Evolutionary conservation across 2,888 invertebrate species (phyloP).

Genomic region (Prionchulus punctatus): DNA sequence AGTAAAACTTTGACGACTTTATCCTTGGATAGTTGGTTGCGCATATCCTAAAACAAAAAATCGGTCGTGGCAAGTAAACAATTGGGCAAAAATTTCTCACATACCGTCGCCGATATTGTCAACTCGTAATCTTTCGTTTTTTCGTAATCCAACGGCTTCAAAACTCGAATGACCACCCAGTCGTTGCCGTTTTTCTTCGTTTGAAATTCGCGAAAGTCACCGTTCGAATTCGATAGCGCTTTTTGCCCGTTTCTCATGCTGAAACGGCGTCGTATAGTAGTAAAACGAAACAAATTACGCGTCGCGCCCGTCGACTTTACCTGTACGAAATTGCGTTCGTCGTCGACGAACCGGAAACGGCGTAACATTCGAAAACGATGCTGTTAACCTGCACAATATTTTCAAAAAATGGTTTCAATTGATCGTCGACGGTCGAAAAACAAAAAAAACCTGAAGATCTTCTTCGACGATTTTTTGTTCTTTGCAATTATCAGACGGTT

Average conservation of each 20-base stretch:
- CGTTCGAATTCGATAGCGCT: constrained; percentile 15
- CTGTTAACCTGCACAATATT: constrained; percentile 18
- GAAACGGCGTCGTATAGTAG: not conserved
- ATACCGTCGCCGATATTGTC: constrained; percentile 26
- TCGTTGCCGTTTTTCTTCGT: constrained; percentile 12
- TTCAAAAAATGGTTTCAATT: not conserved
- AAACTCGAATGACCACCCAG: constrained; percentile 21
- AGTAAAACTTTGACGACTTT: constrained; percentile 83
- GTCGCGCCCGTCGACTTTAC: constrained; percentile 1
- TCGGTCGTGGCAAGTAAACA: not conserved
- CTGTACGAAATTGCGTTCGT: constrained; percentile 21
- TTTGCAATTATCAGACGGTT: constrained; percentile 18
- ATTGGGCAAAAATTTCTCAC: not conserved
- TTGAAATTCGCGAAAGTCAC: constrained; percentile 25
- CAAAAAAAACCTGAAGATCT: constrained; percentile 13
- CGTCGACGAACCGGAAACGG: constrained; percentile 18
- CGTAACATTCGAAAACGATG: constrained; percentile 22
- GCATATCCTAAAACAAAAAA: constrained; percentile 20
- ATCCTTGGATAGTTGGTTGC: constrained; percentile 43
- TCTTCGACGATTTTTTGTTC: constrained; percentile 18
- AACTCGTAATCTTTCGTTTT: constrained; percentile 24
- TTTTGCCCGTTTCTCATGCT: constrained; percentile 19
- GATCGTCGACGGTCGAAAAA: not conserved
- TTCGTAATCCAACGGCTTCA: constrained; percentile 27
- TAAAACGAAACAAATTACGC: not conserved